A percentile compares a stretch with the other conserved stretches of the same genome.
Evolutionary conservation across 92 coral and sea anemone species (phyloP).

Genomic region (Scolanthus callimorphus): DNA sequence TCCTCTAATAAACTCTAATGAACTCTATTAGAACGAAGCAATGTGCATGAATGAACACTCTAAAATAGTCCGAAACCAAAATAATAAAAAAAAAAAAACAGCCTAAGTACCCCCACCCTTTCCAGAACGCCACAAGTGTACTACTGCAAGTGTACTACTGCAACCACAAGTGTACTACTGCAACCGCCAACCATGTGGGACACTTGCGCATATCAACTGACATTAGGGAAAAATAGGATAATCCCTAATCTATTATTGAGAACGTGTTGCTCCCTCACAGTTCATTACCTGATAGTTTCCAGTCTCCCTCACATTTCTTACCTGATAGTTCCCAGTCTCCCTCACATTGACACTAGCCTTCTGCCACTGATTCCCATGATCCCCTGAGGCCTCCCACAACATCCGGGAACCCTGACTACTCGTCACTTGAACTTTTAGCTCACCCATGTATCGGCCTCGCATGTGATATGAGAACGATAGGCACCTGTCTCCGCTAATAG

Average conservation of each 20-base stretch:
- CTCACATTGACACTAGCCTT: slow-evolving; percentile 12
- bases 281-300: no score
- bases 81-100: no score
- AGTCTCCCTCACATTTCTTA: slow-evolving; percentile 2
- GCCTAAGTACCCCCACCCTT: no score
- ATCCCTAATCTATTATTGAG: no score
- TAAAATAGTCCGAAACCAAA: no score
- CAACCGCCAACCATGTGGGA: background rate
- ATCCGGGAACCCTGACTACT: background rate
- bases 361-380: slow-evolving; percentile 40
- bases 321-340: slow-evolving; percentile 12
- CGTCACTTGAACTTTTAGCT: slow-evolving; percentile 5
- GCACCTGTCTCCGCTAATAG: slow-evolving; percentile 38
- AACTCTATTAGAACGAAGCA: no score
- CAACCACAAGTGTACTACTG: background rate
- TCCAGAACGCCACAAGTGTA: no score
- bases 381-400: slow-evolving; percentile 30
- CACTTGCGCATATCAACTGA: no score
- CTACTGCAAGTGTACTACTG: background rate
- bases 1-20: no score
- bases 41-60: no score
- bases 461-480: slow-evolving; percentile 36
- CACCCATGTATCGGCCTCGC: slow-evolving; percentile 38
- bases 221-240: no score
- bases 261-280: no score